Evolutionary conservation across 2,888 invertebrate genomes (phyloP).

Genomic region (Lasioglossum villosulum): DNA sequence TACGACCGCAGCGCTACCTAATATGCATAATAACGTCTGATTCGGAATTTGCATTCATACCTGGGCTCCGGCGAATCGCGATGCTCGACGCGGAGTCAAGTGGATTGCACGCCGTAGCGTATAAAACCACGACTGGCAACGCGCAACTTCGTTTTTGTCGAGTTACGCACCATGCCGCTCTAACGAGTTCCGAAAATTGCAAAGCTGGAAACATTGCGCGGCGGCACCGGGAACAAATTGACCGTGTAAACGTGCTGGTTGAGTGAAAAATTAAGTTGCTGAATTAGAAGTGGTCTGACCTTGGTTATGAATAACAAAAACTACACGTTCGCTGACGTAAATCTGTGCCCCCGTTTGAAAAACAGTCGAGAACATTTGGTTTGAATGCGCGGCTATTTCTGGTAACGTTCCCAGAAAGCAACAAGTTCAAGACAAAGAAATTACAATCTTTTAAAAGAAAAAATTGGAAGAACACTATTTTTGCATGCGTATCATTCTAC

Average conservation of each 20-base stretch:
- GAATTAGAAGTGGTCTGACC: conserved; percentile 3
- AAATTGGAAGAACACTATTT: not conserved
- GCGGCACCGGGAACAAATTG: not conserved
- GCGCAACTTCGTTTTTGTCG: conserved; percentile 6
- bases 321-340: not conserved
- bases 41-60: conserved; percentile 77
- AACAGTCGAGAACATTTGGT: not conserved
- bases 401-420: not conserved
- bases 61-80: conserved; percentile 43
- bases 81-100: conserved; percentile 3
- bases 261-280: conserved; percentile 7
- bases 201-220: not conserved
- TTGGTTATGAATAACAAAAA: not conserved
- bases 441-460: not conserved
- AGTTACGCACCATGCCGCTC: not conserved
- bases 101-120: not conserved
- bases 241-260: conserved; percentile 18
- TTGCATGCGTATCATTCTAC: not conserved
- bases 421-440: not conserved
- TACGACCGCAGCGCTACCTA: conserved; percentile 70
- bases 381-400: not conserved
- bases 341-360: not conserved
- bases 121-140: conserved; percentile 7
- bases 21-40: conserved; percentile 79
- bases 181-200: conserved; percentile 46